Evolutionary conservation across 92 coral and sea anemone species (phyloP), one percentile per base, ranked within the genome.

Genomic region (Zoanthus sociatus): DNA sequence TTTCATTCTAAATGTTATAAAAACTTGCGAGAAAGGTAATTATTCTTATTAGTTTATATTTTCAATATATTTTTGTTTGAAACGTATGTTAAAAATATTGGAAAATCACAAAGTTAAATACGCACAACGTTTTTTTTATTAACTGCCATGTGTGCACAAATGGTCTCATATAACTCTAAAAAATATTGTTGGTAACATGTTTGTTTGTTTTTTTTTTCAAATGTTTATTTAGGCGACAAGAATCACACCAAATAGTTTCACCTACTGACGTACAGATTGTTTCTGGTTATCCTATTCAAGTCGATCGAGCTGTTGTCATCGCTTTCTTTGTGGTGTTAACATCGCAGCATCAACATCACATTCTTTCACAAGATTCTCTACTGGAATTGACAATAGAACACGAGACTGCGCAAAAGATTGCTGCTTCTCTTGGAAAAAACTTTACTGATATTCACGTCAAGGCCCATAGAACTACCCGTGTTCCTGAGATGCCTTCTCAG

Each of bases 261-360:
- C 17, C 53, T 4, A 3, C 17, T 60, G 84, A 78, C 32, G 72
- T 78, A 44, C 17, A 63, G 37, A 9, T 78, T 16, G 71, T 78
- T 45, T 44, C 72, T 16, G 84, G 84, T 60, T 78, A 78, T 45
- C 84, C 84, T 16, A 61, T 32, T 18, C 84, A 78, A 31, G 60
- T 31, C 0, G 84, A 63, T 31, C 21, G n/a, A 37, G 72, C 42
- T 20, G 71, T 78, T 42, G 72, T 78, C 54, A 60, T 78, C 47
- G 84, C 84, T 21, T 78, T 78, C 51, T 78, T 13, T 63, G 72
- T 78, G 51, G 17, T 44, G 50, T 2, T 78, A 16, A 7, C 21
- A 30, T 60, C 72, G 4, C 14, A 21, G 32, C 53, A 37, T 26
- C 26, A 7, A 17, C 72, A 20, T 26, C 26, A 26, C 26, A 60